Evolutionary conservation across 1,140 invertebrate species (phyloP).

Genomic region (Vanessa tameamea): DNA sequence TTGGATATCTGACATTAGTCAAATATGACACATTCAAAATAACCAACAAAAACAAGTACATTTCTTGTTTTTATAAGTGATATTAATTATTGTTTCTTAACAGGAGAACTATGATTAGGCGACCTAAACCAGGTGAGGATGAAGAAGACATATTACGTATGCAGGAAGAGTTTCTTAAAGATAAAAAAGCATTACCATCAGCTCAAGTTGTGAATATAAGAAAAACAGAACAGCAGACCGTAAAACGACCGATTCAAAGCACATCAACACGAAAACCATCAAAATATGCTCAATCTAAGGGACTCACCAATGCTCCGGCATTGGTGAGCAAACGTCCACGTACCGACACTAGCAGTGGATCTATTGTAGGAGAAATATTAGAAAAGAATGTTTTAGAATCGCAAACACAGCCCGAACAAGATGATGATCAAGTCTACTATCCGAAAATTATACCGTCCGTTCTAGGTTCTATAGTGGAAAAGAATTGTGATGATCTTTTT

Average conservation of each 20-base stretch:
- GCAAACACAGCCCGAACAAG: conserved; percentile 41
- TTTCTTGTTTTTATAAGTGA: neutral
- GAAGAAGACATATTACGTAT: conserved; percentile 86
- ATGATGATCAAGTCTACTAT: conserved; percentile 78
- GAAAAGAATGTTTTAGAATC: conserved; percentile 64
- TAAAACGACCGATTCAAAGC: conserved; percentile 44
- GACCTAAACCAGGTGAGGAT: conserved; percentile 84
- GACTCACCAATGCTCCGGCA: conserved; percentile 49
- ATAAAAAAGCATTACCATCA: conserved; percentile 81
- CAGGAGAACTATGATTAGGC: conserved; percentile 78
- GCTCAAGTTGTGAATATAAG: conserved; percentile 82
- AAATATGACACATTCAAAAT: neutral
- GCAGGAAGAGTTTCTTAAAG: conserved; percentile 84
- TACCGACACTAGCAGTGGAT: conserved; percentile 38
- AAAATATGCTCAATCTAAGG: conserved; percentile 71
- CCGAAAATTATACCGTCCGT: conserved; percentile 76
- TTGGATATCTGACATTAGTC: neutral
- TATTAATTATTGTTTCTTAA: neutral
- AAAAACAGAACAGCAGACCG: conserved; percentile 51
- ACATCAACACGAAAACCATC: conserved; percentile 59
- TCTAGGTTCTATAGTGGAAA: conserved; percentile 83
- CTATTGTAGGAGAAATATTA: conserved; percentile 53
- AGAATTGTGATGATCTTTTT: conserved; percentile 64
- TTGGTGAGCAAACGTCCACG: conserved; percentile 40
- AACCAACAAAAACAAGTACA: neutral